Conservation (phyloP, 1,140 invertebrate genomes). For the Uloborus diversus region DNA sequence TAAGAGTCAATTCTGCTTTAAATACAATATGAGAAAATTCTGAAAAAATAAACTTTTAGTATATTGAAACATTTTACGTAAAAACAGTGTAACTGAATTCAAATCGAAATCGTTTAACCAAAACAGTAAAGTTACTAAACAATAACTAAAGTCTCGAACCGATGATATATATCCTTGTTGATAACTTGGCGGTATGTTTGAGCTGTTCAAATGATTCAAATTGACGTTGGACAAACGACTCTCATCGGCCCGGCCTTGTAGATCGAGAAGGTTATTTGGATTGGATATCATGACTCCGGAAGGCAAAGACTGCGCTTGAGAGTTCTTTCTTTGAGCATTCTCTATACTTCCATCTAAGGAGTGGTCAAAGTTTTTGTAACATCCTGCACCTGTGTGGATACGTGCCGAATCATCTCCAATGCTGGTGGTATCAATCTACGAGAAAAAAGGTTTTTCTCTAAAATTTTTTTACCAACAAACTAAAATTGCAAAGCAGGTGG, state of each 20-base stretch:
- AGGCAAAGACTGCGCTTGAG: constrained; percentile 53
- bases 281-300: constrained; percentile 43
- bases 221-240: constrained; percentile 36
- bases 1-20: no score
- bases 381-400: constrained; percentile 80
- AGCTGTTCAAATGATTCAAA: constrained; percentile 48
- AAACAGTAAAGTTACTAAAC: no score
- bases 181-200: constrained; percentile 45
- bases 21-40: no score
- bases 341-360: constrained; percentile 62
- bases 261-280: constrained; percentile 47
- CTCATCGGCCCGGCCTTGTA: constrained; percentile 32
- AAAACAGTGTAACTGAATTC: no score
- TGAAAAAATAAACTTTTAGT: no score
- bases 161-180: constrained; percentile 52
- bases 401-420: constrained; percentile 76
- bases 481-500: no score
- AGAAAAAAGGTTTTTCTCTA: neutral
- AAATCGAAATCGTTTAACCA: no score
- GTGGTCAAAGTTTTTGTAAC: constrained; percentile 87
- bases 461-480: no score
- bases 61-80: no score
- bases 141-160: no score
- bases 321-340: constrained; percentile 53
- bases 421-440: constrained; percentile 84